These are phyloP conservation scores for Apostichopus parvimensis DNA, from an alignment of 35 echinoderm and acorn worm species.

Conservation along the genomic window DNA sequence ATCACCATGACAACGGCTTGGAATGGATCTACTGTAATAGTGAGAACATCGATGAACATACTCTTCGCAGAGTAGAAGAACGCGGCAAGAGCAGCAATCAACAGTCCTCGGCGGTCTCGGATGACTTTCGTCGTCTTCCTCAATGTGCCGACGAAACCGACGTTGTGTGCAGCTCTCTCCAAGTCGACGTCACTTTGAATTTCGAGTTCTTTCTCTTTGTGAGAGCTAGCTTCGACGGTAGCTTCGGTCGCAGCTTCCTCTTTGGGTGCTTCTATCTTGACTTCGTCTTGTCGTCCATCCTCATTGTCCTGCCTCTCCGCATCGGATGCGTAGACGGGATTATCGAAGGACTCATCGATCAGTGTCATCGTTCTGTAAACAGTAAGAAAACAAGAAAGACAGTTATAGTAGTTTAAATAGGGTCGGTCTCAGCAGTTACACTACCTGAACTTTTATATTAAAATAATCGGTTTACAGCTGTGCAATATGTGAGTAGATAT, in stretches of 20 bases:
- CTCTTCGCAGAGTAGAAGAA: not conserved
- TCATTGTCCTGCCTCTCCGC: not conserved
- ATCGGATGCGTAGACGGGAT: not conserved
- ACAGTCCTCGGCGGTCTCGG: not conserved
- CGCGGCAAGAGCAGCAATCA: not conserved
- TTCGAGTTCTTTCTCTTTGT: not conserved
- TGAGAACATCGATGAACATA: not conserved
- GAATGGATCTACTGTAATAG: not conserved
- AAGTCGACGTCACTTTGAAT: not conserved
- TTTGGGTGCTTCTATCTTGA: not conserved
- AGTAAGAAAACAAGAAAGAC: not conserved
- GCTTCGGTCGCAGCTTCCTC: not conserved
- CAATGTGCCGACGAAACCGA: not conserved
- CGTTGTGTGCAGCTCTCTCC: not conserved
- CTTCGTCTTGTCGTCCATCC: not conserved
- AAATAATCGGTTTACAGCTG: too few relatives aligned
- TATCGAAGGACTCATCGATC: not conserved
- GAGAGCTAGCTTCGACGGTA: not conserved
- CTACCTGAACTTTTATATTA: too few relatives aligned
- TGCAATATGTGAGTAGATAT: too few relatives aligned
- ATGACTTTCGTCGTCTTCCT: not conserved
- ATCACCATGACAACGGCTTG: not conserved
- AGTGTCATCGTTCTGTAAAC: not conserved
- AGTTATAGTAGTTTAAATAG: not conserved
- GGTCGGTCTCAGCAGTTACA: too few relatives aligned